Conservation (phyloP, 2,888 invertebrate species). For the Orthonychiurus folsomi region DNA sequence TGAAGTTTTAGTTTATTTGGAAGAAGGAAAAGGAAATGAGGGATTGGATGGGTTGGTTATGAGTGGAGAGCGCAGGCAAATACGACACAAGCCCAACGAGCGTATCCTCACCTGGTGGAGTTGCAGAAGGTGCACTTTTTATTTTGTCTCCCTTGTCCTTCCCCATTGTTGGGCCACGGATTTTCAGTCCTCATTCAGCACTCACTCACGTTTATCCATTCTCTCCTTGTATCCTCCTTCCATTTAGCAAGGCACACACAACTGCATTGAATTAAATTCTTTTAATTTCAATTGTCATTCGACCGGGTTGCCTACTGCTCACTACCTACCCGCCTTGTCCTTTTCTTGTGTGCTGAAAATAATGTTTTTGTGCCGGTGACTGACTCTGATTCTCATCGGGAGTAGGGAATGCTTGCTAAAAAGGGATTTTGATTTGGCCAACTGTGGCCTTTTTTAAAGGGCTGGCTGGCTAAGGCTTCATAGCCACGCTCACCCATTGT, state of each 20-base stretch:
- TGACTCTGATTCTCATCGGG: no score
- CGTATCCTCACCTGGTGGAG: background rate
- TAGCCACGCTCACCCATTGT: no score
- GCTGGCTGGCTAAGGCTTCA: no score
- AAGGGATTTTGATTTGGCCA: no score
- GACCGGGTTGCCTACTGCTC: background rate
- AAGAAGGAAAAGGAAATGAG: no score
- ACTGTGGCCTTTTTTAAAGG: background rate
- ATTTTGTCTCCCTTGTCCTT: background rate
- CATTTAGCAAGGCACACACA: no score
- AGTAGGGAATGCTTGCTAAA: no score
- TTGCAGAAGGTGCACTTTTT: background rate
- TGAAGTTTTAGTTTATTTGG: no score
- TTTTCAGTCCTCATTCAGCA: background rate
- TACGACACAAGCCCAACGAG: background rate
- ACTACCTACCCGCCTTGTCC: no score
- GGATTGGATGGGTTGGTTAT: no score
- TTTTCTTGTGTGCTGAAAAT: no score
- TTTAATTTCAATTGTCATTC: background rate
- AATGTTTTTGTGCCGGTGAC: no score
- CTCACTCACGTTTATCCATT: background rate
- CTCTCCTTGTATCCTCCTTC: background rate
- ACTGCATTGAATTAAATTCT: background rate
- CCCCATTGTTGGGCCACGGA: background rate
- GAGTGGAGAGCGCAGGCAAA: background rate